Evolutionary conservation across 1,140 invertebrate species (phyloP), one percentile per base, ranked within the genome.

Genomic region (Drosophila asahinai): DNA sequence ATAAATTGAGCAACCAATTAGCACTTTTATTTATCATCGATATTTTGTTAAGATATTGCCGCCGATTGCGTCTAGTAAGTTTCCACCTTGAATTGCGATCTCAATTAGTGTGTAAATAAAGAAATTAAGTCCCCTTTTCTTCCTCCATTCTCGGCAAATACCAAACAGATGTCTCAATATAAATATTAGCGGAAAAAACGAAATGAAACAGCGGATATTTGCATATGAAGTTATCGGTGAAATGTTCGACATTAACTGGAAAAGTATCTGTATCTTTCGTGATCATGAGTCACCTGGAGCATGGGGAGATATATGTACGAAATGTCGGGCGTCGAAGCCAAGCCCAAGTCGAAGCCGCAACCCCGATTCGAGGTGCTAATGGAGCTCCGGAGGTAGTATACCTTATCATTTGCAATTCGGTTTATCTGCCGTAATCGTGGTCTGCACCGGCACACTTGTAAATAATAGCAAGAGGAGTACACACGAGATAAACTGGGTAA

Each of bases 401-500:
- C 27, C 70, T 73, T 73, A 73, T 73, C 54, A 61, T 40, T 61
- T 14, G 55, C 47, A 30, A 61, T 73, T 73, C 45, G 17, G 27
- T 76, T 80, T 83, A 86, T 84, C 73, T 81, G 52, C 17, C 63
- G 62, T 30, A 71, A 60, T 77, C 68, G 71, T 51, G 77, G 58
- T 22, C 45, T 54, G 77, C 75, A 49, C 63, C 72, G 77, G 47
- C 73, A 66, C 52, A 79, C 67, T 89, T 89, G 84, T 87, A 87
- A 89, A 87, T 87, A 89, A 89, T 63, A 59, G 36, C 47, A 45
- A 51, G 61, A 70, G 75, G 81, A 72, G 83, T 55, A 86, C 65
- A 78, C 67, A 57, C 45, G 54, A 51, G 77, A 89, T 87, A 89
- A 87, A 65, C 86, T 51, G 25, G 68, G 84, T 40, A 89, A 89